Evolutionary conservation across 2,888 invertebrate species (phyloP).

Genomic region (Graphium colonna): DNA sequence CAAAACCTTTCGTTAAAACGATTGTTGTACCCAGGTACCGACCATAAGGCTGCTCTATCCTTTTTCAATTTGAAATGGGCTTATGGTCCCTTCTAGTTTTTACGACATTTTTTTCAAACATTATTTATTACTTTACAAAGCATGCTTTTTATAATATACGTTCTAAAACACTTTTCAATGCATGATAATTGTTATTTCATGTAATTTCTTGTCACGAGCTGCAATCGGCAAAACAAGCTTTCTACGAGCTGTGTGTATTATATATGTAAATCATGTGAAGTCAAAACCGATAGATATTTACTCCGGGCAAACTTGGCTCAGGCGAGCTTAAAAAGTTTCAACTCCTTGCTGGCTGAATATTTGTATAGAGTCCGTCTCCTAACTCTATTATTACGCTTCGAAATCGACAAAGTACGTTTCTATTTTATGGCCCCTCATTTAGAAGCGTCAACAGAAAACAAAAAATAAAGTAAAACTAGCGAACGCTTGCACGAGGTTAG

Average conservation of each 20-base stretch:
- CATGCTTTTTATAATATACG: too few species aligned
- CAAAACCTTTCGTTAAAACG: neutral
- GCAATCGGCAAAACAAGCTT: too few species aligned
- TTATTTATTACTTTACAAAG: too few species aligned
- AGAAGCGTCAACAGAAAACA: conserved; percentile 70
- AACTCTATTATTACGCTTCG: conserved; percentile 36
- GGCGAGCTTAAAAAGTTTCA: conserved; percentile 14
- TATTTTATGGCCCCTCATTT: conserved; percentile 72
- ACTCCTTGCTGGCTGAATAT: conserved; percentile 15
- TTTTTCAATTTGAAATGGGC: neutral
- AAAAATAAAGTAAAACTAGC: conserved; percentile 64
- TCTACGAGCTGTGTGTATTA: conserved; percentile 1
- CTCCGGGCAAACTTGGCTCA: neutral
- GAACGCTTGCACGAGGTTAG: conserved; percentile 50
- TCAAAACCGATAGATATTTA: neutral
- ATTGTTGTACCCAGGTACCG: conserved; percentile 4
- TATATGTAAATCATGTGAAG: neutral
- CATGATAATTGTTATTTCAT: too few species aligned
- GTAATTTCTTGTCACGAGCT: too few species aligned
- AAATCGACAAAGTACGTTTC: conserved; percentile 53
- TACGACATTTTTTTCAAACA: neutral
- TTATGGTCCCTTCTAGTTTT: neutral
- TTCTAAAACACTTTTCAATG: too few species aligned
- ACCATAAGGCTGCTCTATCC: neutral
- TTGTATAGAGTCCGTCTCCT: conserved; percentile 20